Evolutionary conservation across 2,113 vertebrate genomes (phyloP).

Genomic region (Scomber scombrus): DNA sequence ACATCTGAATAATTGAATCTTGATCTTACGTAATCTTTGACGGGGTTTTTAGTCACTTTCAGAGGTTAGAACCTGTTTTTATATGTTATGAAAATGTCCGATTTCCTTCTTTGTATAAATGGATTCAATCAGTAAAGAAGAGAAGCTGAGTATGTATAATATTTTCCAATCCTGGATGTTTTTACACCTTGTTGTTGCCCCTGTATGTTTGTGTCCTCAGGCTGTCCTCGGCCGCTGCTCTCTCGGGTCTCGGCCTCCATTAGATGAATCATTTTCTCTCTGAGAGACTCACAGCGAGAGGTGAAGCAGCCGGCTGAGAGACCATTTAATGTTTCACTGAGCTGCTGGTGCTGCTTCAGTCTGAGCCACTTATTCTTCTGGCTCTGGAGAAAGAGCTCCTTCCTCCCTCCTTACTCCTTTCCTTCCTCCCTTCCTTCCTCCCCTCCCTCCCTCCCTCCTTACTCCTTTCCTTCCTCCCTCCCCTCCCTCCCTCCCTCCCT

Average conservation of each 20-base stretch:
- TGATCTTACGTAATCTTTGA: no score
- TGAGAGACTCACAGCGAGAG: slow-evolving; percentile 28
- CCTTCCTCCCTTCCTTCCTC: no score
- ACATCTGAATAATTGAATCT: no score
- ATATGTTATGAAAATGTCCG: background rate
- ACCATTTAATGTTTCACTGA: slow-evolving; percentile 16
- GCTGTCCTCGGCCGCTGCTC: slow-evolving; percentile 5
- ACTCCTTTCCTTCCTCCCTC: no score
- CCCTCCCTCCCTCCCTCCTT: no score
- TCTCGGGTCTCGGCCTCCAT: slow-evolving; percentile 15
- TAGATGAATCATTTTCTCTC: slow-evolving; percentile 12
- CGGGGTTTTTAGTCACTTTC: no score
- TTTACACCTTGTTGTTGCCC: background rate
- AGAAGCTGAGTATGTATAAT: background rate
- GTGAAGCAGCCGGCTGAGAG: slow-evolving; percentile 25
- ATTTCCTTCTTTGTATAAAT: no score
- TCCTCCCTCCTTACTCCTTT: no score
- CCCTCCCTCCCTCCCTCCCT: no score
- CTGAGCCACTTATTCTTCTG: background rate
- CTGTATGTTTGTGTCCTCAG: background rate
- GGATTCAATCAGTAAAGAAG: background rate
- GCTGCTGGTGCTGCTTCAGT: slow-evolving; percentile 17
- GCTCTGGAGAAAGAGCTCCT: no score
- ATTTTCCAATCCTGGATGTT: background rate
- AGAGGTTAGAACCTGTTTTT: background rate